Evolutionary conservation across 1,140 invertebrate genomes (phyloP), one percentile per base, ranked within the genome.

Genomic region (Drosophila setifemur): DNA sequence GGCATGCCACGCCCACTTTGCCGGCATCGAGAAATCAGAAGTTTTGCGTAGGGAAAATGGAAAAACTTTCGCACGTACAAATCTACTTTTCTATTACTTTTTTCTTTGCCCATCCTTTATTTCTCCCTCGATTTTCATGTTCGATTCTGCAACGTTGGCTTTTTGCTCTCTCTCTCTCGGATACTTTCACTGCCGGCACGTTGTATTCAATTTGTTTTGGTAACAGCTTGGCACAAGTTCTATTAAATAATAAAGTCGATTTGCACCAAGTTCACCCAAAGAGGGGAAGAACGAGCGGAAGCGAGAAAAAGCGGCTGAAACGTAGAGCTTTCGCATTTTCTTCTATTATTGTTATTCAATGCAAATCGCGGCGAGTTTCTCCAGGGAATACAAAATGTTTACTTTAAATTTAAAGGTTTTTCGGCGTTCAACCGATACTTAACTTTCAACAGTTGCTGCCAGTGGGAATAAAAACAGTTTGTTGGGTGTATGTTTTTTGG

Each of bases 221-320:
- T 58, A 85, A 86, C 79, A 85, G 79, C 81, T 79, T 78, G 79
- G 58, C 67, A 47, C 55, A 81, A 75, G 64, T 85, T 86, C 81
- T 79, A 86, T 86, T 86, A 85, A 85, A 85, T 85, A 85, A 85
- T 85, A 85, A 86, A 86, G 64, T 79, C 75, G 81, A 86, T 85
- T 85, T 74, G 58, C 57, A 74, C 78, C 57, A 63, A 74, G 73
- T 71, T 85, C 53, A 47, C 52, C n/a, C n/a, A n/a, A 35, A 44
- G 44, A 23, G 26, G 26, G 28, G 57, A n/a, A 28, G 19, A 31
- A 21, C 7, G 21, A 11, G 8, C 11, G 25, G 14, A n/a, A 21
- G 9, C 1, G 8, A n/a, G 44, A 21, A 14, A 12, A 7, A 29
- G 45, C 0, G 28, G 14, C 16, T 7, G 40, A 7, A 25, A 29